Conservation (phyloP, 1,140 invertebrate species). For the Triops cancriformis region DNA sequence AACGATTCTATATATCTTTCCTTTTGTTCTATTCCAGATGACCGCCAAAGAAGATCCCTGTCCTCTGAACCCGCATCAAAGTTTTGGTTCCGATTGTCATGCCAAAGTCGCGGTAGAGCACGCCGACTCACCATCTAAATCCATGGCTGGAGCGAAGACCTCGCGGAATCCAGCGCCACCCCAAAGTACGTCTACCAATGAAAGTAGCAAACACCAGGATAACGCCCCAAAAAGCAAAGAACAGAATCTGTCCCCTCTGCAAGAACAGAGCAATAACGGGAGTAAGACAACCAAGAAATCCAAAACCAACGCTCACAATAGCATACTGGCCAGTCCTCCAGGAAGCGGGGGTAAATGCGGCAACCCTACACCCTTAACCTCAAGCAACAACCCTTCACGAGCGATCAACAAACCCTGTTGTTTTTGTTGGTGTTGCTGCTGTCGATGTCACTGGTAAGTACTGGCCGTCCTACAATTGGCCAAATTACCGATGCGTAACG, state of each 20-base stretch:
- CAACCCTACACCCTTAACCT: neutral
- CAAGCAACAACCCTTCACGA: constrained; percentile 14
- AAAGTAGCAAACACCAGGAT: neutral
- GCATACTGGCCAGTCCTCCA: neutral
- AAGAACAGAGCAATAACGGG: constrained; percentile 16
- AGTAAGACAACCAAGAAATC: constrained; percentile 14
- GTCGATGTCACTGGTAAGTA: constrained; percentile 38
- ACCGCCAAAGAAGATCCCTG: neutral
- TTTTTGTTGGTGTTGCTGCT: constrained; percentile 40
- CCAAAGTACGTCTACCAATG: neutral
- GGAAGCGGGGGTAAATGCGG: neutral
- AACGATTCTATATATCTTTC: neutral
- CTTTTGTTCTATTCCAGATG: neutral
- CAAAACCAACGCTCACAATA: neutral
- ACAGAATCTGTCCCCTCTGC: neutral
- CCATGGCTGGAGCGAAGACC: constrained; percentile 10
- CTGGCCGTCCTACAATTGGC: neutral
- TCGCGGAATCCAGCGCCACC: neutral
- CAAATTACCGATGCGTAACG: neutral
- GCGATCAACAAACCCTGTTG: constrained; percentile 34
- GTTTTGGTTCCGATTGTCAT: neutral
- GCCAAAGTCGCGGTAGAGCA: constrained; percentile 6
- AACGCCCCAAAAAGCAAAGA: neutral
- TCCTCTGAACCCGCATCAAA: neutral
- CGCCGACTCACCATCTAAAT: constrained; percentile 13